These are phyloP conservation scores for Balearica regulorum DNA, from an alignment of 2,797 vertebrate species.

Conservation along the genomic window DNA sequence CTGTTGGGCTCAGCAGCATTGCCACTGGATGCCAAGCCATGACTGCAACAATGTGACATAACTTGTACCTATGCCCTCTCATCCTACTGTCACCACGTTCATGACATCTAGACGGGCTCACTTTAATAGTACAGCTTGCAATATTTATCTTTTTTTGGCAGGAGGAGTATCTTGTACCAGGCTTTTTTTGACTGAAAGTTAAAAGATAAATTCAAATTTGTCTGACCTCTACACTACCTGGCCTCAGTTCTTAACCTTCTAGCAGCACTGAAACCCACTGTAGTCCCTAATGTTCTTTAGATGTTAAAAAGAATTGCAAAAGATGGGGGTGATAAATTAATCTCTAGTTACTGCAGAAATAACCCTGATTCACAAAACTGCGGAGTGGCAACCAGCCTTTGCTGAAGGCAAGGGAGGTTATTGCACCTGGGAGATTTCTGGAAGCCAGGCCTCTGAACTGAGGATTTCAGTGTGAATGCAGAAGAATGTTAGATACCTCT, in stretches of 20 bases:
- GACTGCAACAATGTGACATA: neutral
- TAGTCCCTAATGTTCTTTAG: neutral
- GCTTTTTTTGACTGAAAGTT: neutral
- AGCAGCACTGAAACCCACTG: neutral
- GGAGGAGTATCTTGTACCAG: neutral
- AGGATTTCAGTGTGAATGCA: neutral
- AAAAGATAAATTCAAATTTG: neutral
- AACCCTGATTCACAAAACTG: neutral
- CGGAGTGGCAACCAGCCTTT: neutral
- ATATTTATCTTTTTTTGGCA: too few species aligned
- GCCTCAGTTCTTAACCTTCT: neutral
- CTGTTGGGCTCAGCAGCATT: neutral
- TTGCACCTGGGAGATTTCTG: neutral
- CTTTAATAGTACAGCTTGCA: neutral
- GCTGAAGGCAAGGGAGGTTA: neutral
- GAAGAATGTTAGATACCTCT: neutral
- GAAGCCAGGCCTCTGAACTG: neutral
- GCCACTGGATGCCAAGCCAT: neutral
- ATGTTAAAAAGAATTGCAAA: neutral
- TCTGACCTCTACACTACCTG: neutral
- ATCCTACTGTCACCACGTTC: neutral
- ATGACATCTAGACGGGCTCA: neutral
- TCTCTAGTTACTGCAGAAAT: neutral
- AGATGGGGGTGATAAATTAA: neutral
- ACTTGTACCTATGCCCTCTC: neutral